Base-by-base conservation (phyloP, 2,888 invertebrate genomes). In the Chaetoderma sp. region DNA sequence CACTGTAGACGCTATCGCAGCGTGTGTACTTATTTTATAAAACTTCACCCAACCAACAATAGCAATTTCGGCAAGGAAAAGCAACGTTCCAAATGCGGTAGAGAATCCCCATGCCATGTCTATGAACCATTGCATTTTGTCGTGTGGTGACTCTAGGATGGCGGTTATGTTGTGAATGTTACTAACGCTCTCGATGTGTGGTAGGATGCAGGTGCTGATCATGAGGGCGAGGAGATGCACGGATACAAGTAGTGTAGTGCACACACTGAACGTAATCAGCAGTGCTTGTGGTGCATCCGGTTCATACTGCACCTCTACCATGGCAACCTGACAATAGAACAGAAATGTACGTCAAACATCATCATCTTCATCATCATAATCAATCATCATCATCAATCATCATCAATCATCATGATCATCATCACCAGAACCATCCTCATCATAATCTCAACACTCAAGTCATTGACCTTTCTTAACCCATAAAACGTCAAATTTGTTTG, bases 11-110 rank as follows among this genome's bases (percentile, higher is more conserved):
- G 96, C 93, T 78, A 96, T 92, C 36, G 94, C 92, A 0, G 95
- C 94, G 45, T 76, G 76, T 10, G 72, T 25, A 4, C 62, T 68
- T 2, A 93, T 92, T 25, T 92, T 92, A 91, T 93, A 93, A 87
- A 97, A 96, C 86, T 96, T 96, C 30, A 97, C 94, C 94, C 96
- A 96, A 84, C 95, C 95, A 4, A 97, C 89, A 68, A 96, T 93
- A 1, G 94, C 95, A 65, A 97, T 92, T 88, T 97, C 96, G 62
- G 94, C 92, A 65, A 97, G 89, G 87, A 97, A 97, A 23, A 97
- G 89, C 13, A 90, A 76, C 47, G 96, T 90, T 76, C 96, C 96
- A 79, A 96, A 89, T 47, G 96, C 93, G 2, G 96, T 97, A 58
- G 95, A 95, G 84, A 95, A 96, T 23, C 94, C 93, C 97, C 97